phyloP scores from a whole-genome alignment of 2,888 invertebrate genomes.

The Apamea epomidion region DNA sequence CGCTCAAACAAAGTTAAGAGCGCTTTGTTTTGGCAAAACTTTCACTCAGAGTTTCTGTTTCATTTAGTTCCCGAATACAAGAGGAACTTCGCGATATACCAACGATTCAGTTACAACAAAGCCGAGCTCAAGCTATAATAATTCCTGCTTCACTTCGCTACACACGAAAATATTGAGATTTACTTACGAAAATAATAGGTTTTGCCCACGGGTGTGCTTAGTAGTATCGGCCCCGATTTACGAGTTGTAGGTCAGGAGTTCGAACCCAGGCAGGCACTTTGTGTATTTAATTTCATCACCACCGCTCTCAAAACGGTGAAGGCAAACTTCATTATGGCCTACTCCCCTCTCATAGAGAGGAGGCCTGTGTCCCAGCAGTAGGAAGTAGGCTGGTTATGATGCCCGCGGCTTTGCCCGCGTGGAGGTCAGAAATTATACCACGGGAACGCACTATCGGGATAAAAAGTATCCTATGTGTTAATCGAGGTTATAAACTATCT shows the following conservation, averaged over 20 bases:
- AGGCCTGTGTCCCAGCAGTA: too few species aligned
- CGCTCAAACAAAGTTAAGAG: slow-evolving; percentile 35
- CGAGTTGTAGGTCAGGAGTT: too few species aligned
- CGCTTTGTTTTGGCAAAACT: slow-evolving; percentile 61
- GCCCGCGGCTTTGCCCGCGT: not conserved
- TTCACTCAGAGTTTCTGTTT: slow-evolving; percentile 50
- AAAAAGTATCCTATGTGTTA: not conserved
- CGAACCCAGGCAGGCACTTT: too few species aligned
- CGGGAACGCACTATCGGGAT: not conserved
- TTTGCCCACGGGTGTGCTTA: not conserved
- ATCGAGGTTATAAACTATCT: not conserved
- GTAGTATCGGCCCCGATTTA: too few species aligned
- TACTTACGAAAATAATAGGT: slow-evolving; percentile 3
- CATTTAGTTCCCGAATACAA: slow-evolving; percentile 50
- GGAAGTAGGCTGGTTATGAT: too few species aligned
- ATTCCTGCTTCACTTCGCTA: slow-evolving; percentile 27
- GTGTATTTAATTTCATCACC: too few species aligned
- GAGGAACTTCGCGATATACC: slow-evolving; percentile 58
- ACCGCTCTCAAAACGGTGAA: too few species aligned
- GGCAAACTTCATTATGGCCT: too few species aligned
- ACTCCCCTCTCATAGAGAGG: too few species aligned
- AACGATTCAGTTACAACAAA: slow-evolving; percentile 48
- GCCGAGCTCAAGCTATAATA: slow-evolving; percentile 20
- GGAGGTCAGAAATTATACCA: not conserved
- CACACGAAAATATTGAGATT: slow-evolving; percentile 19